Evolutionary conservation across 2,113 vertebrate species (phyloP).

Genomic region (Ardeotis arabs): DNA sequence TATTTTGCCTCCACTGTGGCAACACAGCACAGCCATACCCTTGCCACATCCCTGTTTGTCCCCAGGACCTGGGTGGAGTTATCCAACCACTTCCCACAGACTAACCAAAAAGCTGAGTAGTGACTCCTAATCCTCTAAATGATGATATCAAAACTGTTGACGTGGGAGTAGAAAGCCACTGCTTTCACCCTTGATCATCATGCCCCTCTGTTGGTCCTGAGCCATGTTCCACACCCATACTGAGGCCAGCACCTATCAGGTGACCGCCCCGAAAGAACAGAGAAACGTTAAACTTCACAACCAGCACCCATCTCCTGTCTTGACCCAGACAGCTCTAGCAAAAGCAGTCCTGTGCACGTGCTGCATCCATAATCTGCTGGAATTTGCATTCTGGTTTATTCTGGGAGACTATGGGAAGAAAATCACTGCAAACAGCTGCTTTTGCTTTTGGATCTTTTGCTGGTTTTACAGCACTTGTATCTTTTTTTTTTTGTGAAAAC

Average conservation of each 20-base stretch:
- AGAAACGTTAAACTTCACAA: not conserved
- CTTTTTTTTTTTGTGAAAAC: not conserved
- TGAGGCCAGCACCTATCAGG: not conserved
- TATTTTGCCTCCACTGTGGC: not conserved
- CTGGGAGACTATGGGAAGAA: not conserved
- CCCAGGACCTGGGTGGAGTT: not conserved
- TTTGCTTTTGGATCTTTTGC: not conserved
- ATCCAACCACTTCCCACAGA: not conserved
- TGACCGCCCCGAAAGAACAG: accelerated
- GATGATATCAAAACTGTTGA: not conserved
- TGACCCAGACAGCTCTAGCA: not conserved
- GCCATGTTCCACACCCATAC: not conserved
- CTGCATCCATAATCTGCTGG: not conserved
- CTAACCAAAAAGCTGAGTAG: not conserved
- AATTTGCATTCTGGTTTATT: not conserved
- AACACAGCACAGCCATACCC: not conserved
- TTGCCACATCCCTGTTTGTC: not conserved
- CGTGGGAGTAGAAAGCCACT: not conserved
- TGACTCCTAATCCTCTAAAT: not conserved
- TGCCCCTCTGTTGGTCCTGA: not conserved
- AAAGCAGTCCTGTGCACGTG: not conserved
- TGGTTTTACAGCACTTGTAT: not conserved
- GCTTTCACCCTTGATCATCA: not conserved
- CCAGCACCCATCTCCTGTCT: not conserved
- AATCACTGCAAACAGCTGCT: not conserved